These are phyloP conservation scores for Hippocampus guttulatus DNA, from an alignment of 2,113 vertebrate genomes.

Conservation along the genomic window DNA sequence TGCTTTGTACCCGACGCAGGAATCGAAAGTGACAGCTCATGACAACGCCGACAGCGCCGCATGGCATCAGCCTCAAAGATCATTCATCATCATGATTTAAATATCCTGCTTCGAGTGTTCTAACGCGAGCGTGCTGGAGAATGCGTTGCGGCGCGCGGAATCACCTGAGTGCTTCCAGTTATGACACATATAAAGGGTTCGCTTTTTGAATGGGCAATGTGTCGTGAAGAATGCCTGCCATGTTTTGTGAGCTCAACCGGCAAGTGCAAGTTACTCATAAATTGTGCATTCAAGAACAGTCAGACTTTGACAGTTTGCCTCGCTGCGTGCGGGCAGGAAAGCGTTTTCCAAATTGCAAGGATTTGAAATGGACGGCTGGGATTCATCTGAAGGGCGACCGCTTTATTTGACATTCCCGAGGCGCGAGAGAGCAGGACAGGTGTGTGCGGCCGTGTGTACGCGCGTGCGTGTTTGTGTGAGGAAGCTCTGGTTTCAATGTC, in stretches of 20 bases:
- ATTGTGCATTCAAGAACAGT: slow-evolving; percentile 28
- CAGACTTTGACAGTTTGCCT: slow-evolving; percentile 17
- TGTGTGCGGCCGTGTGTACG: background rate
- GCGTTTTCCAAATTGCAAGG: slow-evolving; percentile 20
- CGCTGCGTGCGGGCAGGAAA: slow-evolving; percentile 2
- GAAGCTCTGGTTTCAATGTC: slow-evolving; percentile 4
- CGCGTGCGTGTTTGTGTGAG: background rate
- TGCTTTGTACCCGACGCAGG: slow-evolving; percentile 26
- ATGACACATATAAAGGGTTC: slow-evolving; percentile 1
- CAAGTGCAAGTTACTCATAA: slow-evolving; percentile 5
- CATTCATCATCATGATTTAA: slow-evolving; percentile 45
- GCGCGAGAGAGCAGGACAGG: background rate
- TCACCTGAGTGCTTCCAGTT: background rate
- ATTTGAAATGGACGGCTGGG: slow-evolving; percentile 14
- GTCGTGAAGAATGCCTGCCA: slow-evolving; percentile 39
- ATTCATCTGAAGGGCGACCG: background rate
- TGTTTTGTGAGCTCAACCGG: slow-evolving; percentile 38
- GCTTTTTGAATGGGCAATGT: slow-evolving; percentile 26
- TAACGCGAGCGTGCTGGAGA: slow-evolving; percentile 6
- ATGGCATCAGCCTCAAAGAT: slow-evolving; percentile 30
- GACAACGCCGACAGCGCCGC: slow-evolving; percentile 26
- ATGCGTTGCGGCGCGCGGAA: background rate
- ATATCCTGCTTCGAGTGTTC: slow-evolving; percentile 10
- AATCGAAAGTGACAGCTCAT: slow-evolving; percentile 30
- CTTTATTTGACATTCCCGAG: slow-evolving; percentile 17